A percentile compares a stretch with the other conserved stretches of the same genome.
These are phyloP conservation scores for Dolichomitus sp. DNA, from an alignment of 2,888 invertebrate genomes.

Conservation along the genomic window DNA sequence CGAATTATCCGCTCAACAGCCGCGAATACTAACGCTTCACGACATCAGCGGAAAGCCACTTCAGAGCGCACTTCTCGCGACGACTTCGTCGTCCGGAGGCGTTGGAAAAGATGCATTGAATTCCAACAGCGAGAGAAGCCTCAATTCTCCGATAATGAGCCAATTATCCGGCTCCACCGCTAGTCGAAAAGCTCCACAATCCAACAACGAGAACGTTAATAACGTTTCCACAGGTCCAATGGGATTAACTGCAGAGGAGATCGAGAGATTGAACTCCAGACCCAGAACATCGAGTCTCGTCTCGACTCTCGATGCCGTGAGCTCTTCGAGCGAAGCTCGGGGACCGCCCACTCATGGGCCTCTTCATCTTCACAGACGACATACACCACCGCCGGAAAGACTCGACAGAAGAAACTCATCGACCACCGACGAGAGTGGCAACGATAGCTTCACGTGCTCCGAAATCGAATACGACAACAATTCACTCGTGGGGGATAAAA, in stretches of 20 bases:
- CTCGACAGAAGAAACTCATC: conserved; percentile 92
- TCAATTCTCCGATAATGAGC: conserved; percentile 97
- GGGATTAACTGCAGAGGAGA: conserved; percentile 97
- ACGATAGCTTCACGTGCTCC: conserved; percentile 99
- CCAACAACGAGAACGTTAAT: conserved; percentile 88
- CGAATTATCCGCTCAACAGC: conserved; percentile 96
- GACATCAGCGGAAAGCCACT: conserved; percentile 97
- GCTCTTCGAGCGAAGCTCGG: conserved; percentile 94
- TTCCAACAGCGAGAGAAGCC: conserved; percentile 96
- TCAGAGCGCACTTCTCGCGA: conserved; percentile 95
- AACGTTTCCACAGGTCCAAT: conserved; percentile 90
- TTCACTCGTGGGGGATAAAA: conserved; percentile 93
- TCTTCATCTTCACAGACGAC: conserved; percentile 89
- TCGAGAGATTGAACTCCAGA: conserved; percentile 95
- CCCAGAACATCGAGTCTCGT: conserved; percentile 96
- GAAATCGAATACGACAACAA: conserved; percentile 99
- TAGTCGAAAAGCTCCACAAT: conserved; percentile 92
- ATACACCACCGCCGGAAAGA: conserved; percentile 91
- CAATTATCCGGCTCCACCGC: conserved; percentile 95
- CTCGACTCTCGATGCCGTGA: conserved; percentile 95
- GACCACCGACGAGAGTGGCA: conserved; percentile 96
- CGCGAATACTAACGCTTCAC: conserved; percentile 96
- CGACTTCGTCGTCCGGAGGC: conserved; percentile 95
- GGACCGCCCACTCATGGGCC: conserved; percentile 90
- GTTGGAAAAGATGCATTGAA: conserved; percentile 96